These are phyloP conservation scores for Drosophila yooni DNA, from an alignment of 2,888 invertebrate species.

Conservation along the genomic window DNA sequence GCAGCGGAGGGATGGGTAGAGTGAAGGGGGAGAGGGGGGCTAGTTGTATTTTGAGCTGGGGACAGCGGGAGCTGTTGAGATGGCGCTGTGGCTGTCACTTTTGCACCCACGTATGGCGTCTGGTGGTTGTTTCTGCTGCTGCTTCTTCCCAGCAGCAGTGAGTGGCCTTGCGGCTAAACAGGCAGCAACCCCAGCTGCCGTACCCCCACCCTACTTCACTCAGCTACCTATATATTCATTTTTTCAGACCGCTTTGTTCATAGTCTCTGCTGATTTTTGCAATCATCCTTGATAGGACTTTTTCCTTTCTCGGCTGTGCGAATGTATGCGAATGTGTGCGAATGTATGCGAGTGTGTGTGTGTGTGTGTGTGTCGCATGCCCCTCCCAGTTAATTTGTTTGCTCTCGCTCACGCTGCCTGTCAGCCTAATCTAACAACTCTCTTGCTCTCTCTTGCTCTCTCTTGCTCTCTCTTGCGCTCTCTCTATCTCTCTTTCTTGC, in stretches of 20 bases:
- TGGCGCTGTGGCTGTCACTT: slow-evolving; percentile 64
- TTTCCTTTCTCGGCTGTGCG: slow-evolving; percentile 31
- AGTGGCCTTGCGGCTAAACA: slow-evolving; percentile 70
- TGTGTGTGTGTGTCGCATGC: slow-evolving; percentile 50
- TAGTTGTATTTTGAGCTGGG: slow-evolving; percentile 11
- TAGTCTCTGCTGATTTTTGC: slow-evolving; percentile 64
- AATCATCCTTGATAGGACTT: slow-evolving; percentile 75
- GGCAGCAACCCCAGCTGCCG: slow-evolving; percentile 57
- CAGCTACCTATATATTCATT: slow-evolving; percentile 5
- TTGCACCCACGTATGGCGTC: slow-evolving; percentile 55
- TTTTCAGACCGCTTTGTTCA: slow-evolving; percentile 51
- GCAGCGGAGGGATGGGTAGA: not conserved
- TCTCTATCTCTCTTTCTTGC: slow-evolving; percentile 31
- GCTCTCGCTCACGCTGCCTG: slow-evolving; percentile 49
- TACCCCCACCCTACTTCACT: not conserved
- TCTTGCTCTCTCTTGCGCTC: slow-evolving; percentile 26
- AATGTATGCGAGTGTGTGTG: slow-evolving; percentile 19
- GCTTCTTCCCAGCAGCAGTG: slow-evolving; percentile 57
- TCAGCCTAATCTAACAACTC: slow-evolving; percentile 21
- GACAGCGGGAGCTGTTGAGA: slow-evolving; percentile 1
- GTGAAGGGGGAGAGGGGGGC: not conserved
- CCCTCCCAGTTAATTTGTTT: slow-evolving; percentile 79
- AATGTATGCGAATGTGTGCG: slow-evolving; percentile 9
- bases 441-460: slow-evolving; percentile 27
- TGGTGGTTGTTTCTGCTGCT: slow-evolving; percentile 62